Base-by-base conservation (phyloP, 2,113 vertebrate genomes). In the Clarias batrachus region DNA sequence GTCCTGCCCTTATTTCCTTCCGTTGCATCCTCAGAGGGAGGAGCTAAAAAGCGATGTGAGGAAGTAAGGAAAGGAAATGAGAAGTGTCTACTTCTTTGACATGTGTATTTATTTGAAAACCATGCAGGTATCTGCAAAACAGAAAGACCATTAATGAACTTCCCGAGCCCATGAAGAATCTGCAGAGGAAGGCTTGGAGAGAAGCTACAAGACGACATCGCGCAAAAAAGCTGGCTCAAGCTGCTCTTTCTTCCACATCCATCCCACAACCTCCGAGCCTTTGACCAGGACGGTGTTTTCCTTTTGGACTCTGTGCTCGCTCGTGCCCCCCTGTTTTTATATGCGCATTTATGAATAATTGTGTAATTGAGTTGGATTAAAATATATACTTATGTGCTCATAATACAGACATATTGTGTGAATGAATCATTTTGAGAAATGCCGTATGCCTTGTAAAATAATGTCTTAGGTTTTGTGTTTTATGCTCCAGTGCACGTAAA, bases 191-290 rank as follows among this genome's bases (percentile, higher is more conserved):
- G 19, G 84, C 82, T 27, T 91, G 89, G 90, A 82, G 89, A 87
- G 94, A 92, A 0, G 94, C 94, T 0, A 92, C 94, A n/a, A 84
- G 91, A 0, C 90, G 93, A 0, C 93, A 94, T 52, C 93, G 94
- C 2, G 94, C 94, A 80, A 92, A 93, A 0, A 95, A 95, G 73
- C 71, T 92, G 52, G 91, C 93, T 41, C 93, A 82, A 82, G 90
- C 77, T 9, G 6, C 86, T 88, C 13, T 90, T 90, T 30, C 41
- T 54, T 0, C 84, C 86, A 3, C 48, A 77, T 7, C 0, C 48
- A 0, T 88, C 79, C 30, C 90, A 3, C 23, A 82, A 62, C 68
- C 84, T 76, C 12, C 81, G 88, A 83, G 63, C 87, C 0, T 88
- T 5, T 74, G 83, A 84, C 71, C 37, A 23, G 70, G 37, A 48